Conservation (phyloP, 2,888 invertebrate genomes). For the Tolmerus cingulatus region DNA sequence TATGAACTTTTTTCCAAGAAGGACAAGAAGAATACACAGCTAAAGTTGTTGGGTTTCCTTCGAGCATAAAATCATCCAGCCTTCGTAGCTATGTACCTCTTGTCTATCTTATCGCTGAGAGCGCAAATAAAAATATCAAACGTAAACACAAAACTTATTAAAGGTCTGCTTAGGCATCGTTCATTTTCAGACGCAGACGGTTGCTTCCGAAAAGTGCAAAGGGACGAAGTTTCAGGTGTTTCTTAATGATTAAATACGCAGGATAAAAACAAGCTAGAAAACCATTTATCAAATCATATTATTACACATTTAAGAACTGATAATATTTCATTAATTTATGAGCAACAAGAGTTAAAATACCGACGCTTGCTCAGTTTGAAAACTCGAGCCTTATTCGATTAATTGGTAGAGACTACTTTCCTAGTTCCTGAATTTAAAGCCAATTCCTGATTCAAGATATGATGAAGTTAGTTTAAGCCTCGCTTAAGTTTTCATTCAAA, state of each 20-base stretch:
- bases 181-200: neutral
- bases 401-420: no score
- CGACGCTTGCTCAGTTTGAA: no score
- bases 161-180: neutral
- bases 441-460: no score
- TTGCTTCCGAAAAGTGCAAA: neutral
- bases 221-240: neutral
- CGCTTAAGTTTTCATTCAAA: no score
- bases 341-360: no score
- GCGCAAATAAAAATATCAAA: neutral
- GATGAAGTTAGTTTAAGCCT: no score
- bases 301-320: no score
- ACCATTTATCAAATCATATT: no score
- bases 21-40: neutral
- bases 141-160: neutral
- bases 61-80: neutral
- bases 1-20: neutral
- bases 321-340: no score
- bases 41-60: neutral
- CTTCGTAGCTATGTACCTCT: neutral
- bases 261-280: no score
- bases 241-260: neutral
- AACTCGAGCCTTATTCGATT: no score
- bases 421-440: no score
- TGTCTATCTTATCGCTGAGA: neutral